Conservation (phyloP, 2,888 invertebrate species). For the Ennomos erosarius region DNA sequence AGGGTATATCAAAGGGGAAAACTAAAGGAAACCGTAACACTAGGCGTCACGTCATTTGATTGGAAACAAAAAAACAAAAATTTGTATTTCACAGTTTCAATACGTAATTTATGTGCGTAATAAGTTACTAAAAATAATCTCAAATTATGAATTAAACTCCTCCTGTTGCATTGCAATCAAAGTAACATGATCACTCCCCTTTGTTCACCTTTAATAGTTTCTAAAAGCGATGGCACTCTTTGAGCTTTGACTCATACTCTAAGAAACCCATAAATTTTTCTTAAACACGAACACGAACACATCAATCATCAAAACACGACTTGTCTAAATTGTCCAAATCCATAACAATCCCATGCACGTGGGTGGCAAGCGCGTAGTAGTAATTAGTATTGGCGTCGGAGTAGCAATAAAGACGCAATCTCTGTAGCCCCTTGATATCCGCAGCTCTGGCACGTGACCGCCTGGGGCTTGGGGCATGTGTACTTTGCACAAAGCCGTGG, state of each 20-base stretch:
- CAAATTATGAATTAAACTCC: too few species aligned
- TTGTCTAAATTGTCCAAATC: conserved; percentile 11
- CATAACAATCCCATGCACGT: conserved; percentile 15
- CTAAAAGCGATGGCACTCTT: not conserved
- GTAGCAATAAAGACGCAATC: conserved; percentile 32
- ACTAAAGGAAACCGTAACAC: too few species aligned
- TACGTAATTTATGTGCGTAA: too few species aligned
- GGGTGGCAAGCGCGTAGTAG: conserved; percentile 13
- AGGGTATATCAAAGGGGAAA: too few species aligned
- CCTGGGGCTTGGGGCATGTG: conserved; percentile 7
- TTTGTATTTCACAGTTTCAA: too few species aligned
- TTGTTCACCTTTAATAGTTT: too few species aligned
- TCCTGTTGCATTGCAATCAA: too few species aligned
- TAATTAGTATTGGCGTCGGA: conserved; percentile 34
- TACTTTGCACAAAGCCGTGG: conserved; percentile 10
- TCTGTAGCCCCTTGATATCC: conserved; percentile 30
- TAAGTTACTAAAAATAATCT: too few species aligned
- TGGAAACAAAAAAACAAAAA: too few species aligned
- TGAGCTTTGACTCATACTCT: not conserved
- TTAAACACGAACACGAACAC: not conserved
- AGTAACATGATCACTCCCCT: too few species aligned
- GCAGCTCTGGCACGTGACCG: conserved; percentile 23
- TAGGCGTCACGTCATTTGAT: too few species aligned
- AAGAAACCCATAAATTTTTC: not conserved
- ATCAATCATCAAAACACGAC: conserved; percentile 16